Evolutionary conservation across 2,797 vertebrate species (phyloP), one percentile per base, ranked within the genome.

Genomic region (Characodon lateralis): DNA sequence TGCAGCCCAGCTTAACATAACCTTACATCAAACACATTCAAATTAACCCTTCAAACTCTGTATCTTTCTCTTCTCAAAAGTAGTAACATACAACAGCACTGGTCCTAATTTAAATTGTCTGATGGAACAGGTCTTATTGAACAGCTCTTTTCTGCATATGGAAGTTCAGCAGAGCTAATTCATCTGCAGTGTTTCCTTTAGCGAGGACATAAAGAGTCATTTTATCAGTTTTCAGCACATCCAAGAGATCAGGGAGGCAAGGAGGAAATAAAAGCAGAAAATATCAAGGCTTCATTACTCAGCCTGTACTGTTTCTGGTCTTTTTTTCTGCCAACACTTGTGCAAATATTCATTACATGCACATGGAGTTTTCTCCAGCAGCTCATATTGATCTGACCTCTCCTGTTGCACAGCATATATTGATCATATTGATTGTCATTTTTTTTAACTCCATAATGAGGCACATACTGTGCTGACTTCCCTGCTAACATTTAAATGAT

Each of bases 261-360:
- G 81, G 0, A 13, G 83, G 78, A 89, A 87, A 88, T 74, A 78
- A 88, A 79, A 71, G 53, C 68, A 46, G 58, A 72, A 83, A 22
- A 66, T 35, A 35, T 35, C 58, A 58, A 74, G 79, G 72, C 75
- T 73, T 78, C 74, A 82, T 78, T 79, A 13, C 56, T 81, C 80
- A 78, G 12, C 53, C n/a, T 63, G 43, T 79, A 79, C 78, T 73
- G 82, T 79, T 79, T 76, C 56, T 77, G 63, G 24, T 71, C 87
- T 20, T 78, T 77, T 61, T 24, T 72, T 69, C 81, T 78, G 77
- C 79, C 77, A 85, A 61, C 66, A 88, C 83, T 88, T 78, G 78
- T 85, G 85, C 84, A 85, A 90, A 83, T 92, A 92, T 93, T 91
- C 87, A 90, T 92, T 88, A 88, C 87, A 93, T 86, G 87, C 89